These are phyloP conservation scores for Orthosia cruda DNA, from an alignment of 2,888 invertebrate genomes.

Conservation along the genomic window DNA sequence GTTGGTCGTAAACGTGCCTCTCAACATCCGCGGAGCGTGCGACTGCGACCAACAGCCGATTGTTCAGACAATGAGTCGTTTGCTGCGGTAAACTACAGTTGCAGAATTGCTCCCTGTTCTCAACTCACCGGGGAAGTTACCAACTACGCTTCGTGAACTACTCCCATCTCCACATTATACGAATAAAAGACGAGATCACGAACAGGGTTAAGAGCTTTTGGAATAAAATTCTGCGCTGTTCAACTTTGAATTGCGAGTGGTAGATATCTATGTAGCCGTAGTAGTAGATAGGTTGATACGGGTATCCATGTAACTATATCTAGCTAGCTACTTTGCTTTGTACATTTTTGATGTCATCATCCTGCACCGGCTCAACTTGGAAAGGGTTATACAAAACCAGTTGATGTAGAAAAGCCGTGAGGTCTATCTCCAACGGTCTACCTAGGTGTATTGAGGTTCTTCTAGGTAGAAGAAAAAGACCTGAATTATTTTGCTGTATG, in stretches of 20 bases:
- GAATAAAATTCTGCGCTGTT: slow-evolving; percentile 50
- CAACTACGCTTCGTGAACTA: slow-evolving; percentile 33
- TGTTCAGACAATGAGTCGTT: slow-evolving; percentile 54
- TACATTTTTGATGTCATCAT: not conserved
- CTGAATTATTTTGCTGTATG: too few species aligned
- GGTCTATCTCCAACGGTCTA: not conserved
- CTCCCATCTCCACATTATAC: slow-evolving; percentile 37
- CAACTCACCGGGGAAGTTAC: slow-evolving; percentile 24
- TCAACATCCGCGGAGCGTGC: slow-evolving; percentile 27
- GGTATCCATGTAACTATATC: not conserved
- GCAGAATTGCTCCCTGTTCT: slow-evolving; percentile 45
- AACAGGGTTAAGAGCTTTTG: slow-evolving; percentile 49
- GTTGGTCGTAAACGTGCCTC: slow-evolving; percentile 45
- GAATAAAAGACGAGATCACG: slow-evolving; percentile 57
- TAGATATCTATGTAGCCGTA: not conserved
- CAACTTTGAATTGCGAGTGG: slow-evolving; percentile 47
- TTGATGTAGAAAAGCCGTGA: not conserved
- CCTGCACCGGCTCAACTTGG: too few species aligned
- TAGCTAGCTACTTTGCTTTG: not conserved
- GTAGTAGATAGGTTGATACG: not conserved
- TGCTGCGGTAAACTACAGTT: slow-evolving; percentile 35
- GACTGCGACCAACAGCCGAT: slow-evolving; percentile 29
- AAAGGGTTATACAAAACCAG: not conserved
- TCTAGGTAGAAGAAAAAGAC: too few species aligned
- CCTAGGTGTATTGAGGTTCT: too few species aligned